phyloP scores from a whole-genome alignment of 1,140 invertebrate species.

The Coelopa frigida region DNA sequence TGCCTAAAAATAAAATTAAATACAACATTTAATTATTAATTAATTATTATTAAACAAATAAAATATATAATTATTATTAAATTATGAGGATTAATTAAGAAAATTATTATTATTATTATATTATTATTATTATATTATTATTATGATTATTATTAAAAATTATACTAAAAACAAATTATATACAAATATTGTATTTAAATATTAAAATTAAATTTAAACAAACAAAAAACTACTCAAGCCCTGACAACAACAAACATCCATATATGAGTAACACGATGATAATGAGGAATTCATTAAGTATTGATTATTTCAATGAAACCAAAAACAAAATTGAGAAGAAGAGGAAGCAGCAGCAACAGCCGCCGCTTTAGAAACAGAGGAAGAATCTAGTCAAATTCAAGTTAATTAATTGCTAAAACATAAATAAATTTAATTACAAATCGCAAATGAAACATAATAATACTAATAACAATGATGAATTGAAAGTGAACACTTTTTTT shows the following conservation, averaged over 20 bases:
- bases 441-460: conserved; percentile 2
- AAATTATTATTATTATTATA: too few relatives aligned
- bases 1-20: neutral
- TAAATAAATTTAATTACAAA: neutral
- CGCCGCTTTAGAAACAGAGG: neutral
- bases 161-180: too few relatives aligned
- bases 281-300: too few relatives aligned
- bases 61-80: conserved; percentile 7
- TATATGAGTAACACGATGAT: conserved; percentile 2
- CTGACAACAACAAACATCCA: conserved; percentile 1
- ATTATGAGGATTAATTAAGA: conserved; percentile 10
- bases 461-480: conserved; percentile 1
- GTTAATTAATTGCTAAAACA: conserved; percentile 9
- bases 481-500: neutral
- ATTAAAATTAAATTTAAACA: too few relatives aligned
- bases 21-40: conserved; percentile 6
- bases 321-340: neutral
- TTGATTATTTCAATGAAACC: conserved; percentile 1
- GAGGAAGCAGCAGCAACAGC: neutral
- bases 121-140: too few relatives aligned
- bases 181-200: too few relatives aligned
- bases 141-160: too few relatives aligned
- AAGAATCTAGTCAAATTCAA: conserved; percentile 12
- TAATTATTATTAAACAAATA: neutral
- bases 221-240: conserved; percentile 5